Evolutionary conservation across 37 sponge, comb jelly and placozoan species (phyloP).

Genomic region (Geodia barretti): DNA sequence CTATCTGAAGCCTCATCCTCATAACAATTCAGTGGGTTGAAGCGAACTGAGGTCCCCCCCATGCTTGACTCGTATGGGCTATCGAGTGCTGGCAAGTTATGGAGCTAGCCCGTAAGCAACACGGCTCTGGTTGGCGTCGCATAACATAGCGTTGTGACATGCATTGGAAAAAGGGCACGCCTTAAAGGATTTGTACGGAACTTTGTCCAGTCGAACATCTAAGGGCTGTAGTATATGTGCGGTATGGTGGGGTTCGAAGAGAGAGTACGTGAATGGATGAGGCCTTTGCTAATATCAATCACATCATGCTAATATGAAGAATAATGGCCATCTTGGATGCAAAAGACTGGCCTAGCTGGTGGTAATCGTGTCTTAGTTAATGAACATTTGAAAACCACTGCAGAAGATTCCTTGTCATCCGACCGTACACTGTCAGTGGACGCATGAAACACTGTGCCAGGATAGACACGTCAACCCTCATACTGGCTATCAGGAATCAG

Average conservation of each 20-base stretch:
- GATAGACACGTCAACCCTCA: slow-evolving; percentile 38
- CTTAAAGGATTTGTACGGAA: slow-evolving; percentile 65
- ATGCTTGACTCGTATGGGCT: not conserved
- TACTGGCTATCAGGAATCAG: slow-evolving; percentile 43
- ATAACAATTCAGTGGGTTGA: slow-evolving; percentile 25
- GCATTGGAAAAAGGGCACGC: slow-evolving; percentile 22
- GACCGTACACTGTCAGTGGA: slow-evolving; percentile 65
- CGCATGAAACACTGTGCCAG: slow-evolving; percentile 45
- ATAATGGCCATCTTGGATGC: slow-evolving; percentile 64
- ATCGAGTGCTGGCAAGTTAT: slow-evolving; percentile 12
- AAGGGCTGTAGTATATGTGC: slow-evolving; percentile 65
- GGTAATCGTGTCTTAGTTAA: slow-evolving; percentile 42
- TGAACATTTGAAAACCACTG: slow-evolving; percentile 60
- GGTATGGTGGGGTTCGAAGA: slow-evolving; percentile 67
- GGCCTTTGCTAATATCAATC: slow-evolving; percentile 57
- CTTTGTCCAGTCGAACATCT: slow-evolving; percentile 61
- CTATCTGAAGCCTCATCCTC: slow-evolving; percentile 28
- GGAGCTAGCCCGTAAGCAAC: slow-evolving; percentile 13
- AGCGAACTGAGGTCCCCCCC: not conserved
- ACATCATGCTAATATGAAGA: slow-evolving; percentile 54
- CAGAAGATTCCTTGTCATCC: slow-evolving; percentile 32
- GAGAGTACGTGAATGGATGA: slow-evolving; percentile 47
- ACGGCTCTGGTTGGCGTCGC: not conserved
- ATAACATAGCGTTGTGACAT: slow-evolving; percentile 11
- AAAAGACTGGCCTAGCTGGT: slow-evolving; percentile 48